phyloP scores from a whole-genome alignment of 2,888 invertebrate species.

The Pterobdella sp. region DNA sequence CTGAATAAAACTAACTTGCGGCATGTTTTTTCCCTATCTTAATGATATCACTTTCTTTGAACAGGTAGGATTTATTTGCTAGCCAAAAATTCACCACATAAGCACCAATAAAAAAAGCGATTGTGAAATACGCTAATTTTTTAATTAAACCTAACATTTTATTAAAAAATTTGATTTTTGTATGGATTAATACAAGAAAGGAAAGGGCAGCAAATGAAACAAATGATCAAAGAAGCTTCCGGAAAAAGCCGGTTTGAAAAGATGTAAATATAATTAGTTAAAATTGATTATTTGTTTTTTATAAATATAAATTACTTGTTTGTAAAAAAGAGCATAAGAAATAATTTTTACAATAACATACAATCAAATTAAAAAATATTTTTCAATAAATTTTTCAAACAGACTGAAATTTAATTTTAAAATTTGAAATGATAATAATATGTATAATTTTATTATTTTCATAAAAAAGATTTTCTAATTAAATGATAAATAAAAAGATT shows the following conservation, averaged over 20 bases:
- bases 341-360: not conserved
- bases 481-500: not conserved
- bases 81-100: conserved; percentile 25
- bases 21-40: conserved; percentile 21
- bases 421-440: not conserved
- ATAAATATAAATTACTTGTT: not conserved
- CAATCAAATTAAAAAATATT: too few species aligned
- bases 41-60: conserved; percentile 15
- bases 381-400: too few species aligned
- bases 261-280: not conserved
- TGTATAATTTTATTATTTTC: not conserved
- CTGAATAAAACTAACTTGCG: not conserved
- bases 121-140: conserved; percentile 6
- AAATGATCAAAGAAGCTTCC: not conserved
- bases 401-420: too few species aligned
- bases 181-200: too few species aligned
- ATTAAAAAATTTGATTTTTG: too few species aligned
- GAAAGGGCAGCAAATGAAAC: not conserved
- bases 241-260: not conserved
- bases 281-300: not conserved
- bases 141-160: conserved; percentile 13
- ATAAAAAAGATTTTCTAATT: not conserved
- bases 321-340: not conserved
- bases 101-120: not conserved
- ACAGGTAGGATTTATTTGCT: not conserved